Evolutionary conservation across 2,113 vertebrate species (phyloP).

Genomic region (Pelusios castaneus): DNA sequence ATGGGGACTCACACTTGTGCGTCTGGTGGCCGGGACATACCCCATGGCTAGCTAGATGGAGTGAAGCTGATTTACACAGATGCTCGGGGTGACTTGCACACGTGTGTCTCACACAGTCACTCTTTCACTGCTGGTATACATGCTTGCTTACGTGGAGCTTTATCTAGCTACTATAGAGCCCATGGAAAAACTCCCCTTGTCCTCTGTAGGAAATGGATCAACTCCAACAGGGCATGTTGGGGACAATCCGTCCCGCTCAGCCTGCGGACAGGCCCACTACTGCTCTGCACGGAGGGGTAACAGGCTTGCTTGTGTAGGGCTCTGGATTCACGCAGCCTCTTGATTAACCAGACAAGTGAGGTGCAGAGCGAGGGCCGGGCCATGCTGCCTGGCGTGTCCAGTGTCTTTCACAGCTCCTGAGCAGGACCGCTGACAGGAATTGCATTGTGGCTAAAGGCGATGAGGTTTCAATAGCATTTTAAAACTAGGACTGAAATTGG

Average conservation of each 20-base stretch:
- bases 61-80: background rate
- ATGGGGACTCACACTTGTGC: background rate
- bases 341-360: accelerated
- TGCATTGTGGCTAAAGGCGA: accelerated
- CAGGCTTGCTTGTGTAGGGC: background rate
- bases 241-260: background rate
- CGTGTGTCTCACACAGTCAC: accelerated
- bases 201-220: background rate
- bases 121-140: background rate
- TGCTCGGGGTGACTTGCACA: background rate
- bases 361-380: background rate
- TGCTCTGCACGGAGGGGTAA: background rate
- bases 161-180: background rate
- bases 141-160: background rate
- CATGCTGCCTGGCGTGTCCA: too few relatives aligned
- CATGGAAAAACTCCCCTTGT: background rate
- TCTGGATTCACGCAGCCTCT: accelerated
- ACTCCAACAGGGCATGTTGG: background rate
- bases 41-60: background rate
- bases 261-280: background rate
- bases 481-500: accelerated
- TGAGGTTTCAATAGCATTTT: background rate
- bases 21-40: background rate
- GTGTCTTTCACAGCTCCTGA: accelerated
- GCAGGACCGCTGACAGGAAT: background rate